Base-by-base conservation (phyloP, 2,888 invertebrate species). In the Drosophila suboccidentalis region DNA sequence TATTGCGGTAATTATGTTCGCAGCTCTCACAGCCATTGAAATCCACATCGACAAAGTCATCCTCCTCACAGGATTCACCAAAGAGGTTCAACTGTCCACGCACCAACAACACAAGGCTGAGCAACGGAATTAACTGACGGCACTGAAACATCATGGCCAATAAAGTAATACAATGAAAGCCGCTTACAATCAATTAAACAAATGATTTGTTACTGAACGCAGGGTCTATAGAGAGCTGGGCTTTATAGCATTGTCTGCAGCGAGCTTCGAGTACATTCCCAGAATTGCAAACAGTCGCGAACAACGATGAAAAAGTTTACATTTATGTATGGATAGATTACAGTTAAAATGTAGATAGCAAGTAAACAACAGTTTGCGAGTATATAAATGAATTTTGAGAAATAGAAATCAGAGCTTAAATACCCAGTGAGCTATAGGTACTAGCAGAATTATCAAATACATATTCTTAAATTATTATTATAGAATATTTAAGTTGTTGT, bases 41-140 rank as follows among this genome's bases (percentile, higher is more conserved):
- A 19, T 78, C 51, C 49, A 82, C 59, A 10, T 63, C 62, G 4
- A 86, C 83, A 58, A 76, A 75, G 46, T 83, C 86, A 53, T 86
- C 74, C 43, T 72, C 68, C 26, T 41, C 34, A 10, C 36, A n/a
- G 13, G 43, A 15, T 5, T 44, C n/a, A 0, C 44, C 55, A 11
- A 71, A 62, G 3, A 68, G 41, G 4, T 39, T 53, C 0, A 62
- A 49, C 9, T 76, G 65, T 19, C 63, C 79, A 15, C 19, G 59
- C 13, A 59, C 69, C 26, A 22, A 2, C 8, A 67, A 6, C 13
- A 59, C 26, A 26, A 61, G 8, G 11, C 72, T 53, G 4, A 80
- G 46, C 47, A 76, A 2, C 6, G 60, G 41, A 19, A 80, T 34
- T 15, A 71, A 19, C 32, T 54, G 44, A 17, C 44, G 34, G 8